A percentile compares a stretch with the other conserved stretches of the same genome.
phyloP scores from a whole-genome alignment of 2,888 invertebrate genomes.

The Campoplex nolae region DNA sequence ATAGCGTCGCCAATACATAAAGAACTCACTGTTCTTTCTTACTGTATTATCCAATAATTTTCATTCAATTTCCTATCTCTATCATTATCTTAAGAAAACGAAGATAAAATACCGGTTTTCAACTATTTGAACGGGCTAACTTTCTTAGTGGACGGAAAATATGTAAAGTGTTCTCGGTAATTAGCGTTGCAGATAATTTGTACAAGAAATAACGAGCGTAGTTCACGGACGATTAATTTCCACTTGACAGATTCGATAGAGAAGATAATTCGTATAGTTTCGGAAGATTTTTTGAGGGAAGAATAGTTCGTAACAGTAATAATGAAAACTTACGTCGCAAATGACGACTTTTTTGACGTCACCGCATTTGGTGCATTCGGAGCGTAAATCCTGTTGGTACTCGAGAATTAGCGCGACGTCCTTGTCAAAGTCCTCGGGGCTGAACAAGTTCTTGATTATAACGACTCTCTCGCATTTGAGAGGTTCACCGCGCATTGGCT shows the following conservation, averaged over 20 bases:
- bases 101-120: neutral
- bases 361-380: conserved; percentile 96
- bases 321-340: conserved; percentile 90
- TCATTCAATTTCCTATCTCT: neutral
- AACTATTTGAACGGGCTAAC: neutral
- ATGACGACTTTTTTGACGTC: conserved; percentile 95
- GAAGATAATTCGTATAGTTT: neutral
- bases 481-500: conserved; percentile 94
- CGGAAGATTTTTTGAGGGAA: neutral
- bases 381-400: conserved; percentile 95
- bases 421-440: conserved; percentile 94
- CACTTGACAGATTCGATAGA: neutral
- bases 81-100: neutral
- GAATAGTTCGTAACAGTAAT: neutral
- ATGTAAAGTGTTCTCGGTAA: neutral
- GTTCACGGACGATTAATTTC: neutral
- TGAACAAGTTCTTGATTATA: conserved; percentile 97
- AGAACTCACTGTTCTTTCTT: no score
- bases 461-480: conserved; percentile 96
- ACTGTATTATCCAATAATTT: neutral
- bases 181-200: neutral
- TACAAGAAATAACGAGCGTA: neutral
- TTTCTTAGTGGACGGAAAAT: neutral
- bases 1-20: no score
- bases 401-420: conserved; percentile 96